Evolutionary conservation across 2,113 vertebrate species (phyloP), one percentile per base, ranked within the genome.

Genomic region (Hystrix brachyura): DNA sequence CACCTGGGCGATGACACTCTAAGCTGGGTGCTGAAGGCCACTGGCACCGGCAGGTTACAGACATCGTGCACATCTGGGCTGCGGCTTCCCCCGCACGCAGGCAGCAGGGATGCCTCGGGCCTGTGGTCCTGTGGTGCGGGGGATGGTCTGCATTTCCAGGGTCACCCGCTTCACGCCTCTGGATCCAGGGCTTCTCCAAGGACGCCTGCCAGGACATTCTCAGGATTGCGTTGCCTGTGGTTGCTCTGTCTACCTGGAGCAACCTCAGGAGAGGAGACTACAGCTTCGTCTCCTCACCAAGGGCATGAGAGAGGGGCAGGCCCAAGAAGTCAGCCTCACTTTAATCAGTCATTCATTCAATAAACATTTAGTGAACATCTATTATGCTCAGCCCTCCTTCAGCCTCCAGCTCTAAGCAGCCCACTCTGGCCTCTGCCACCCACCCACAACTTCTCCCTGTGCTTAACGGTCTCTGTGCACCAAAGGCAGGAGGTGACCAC

Each of bases 1-100:
- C 7, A 0, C 14, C 12, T 7, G 0, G 9, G 65, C 29, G 29
- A 1, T 18, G 38, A 13, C 13, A n/a, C 46, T 51, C 21, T 9
- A 15, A 21, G 15, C 11, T 12, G 0, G 48, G 29, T 71, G 13
- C 1, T 12, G 11, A 72, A 65, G 43, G 18, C 2, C 23, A 34
- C 9, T 13, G 9, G 32, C 10, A 64, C 53, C n/a, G 7, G 46
- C 15, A 43, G 27, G 7, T 15, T 43, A 46, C 3, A 57, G 89
- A 15, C 38, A 21, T 25, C 18, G 21, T 78, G 48, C 7, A 0
- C 2, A 13, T 38, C 15, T 14, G 74, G 34, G 34, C 34, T 23
- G 12, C 6, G 3, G 62, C 62, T 15, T 69, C n/a, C 62, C 19
- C 34, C 14, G n/a, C 32, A 34, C 60, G 34, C 7, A 11, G 27